Percentiles rank a stretch among this genome's conserved stretches.
These are phyloP conservation scores for Cremastinae sp. DNA, from an alignment of 2,888 invertebrate species.

Conservation along the genomic window DNA sequence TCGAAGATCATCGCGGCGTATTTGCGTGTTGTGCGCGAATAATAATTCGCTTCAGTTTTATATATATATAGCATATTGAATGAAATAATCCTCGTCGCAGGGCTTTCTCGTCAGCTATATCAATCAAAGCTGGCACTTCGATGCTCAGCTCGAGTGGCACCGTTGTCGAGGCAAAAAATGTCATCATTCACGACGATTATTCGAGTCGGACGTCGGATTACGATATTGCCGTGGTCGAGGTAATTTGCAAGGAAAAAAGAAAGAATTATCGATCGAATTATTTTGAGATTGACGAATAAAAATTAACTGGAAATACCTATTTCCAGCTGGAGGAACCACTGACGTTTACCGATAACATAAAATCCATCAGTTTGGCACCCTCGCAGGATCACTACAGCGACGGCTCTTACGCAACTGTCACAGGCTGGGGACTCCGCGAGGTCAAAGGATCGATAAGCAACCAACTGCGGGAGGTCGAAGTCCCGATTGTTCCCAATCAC, in stretches of 20 bases:
- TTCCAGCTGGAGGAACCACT: conserved; percentile 68
- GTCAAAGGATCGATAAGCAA: conserved; percentile 66
- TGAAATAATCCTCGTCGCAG: conserved; percentile 42
- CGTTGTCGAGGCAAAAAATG: conserved; percentile 61
- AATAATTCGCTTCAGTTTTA: not conserved
- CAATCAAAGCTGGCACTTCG: conserved; percentile 65
- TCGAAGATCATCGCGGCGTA: not conserved
- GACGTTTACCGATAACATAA: conserved; percentile 62
- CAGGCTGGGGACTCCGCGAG: conserved; percentile 74
- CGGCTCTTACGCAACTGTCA: conserved; percentile 71
- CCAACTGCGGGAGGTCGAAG: conserved; percentile 70
- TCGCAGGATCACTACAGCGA: conserved; percentile 65
- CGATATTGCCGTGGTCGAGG: conserved; percentile 74
- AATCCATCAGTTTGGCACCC: conserved; percentile 69
- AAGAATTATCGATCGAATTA: not conserved
- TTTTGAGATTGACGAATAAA: not conserved
- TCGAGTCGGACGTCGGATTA: conserved; percentile 67
- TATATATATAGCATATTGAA: not conserved
- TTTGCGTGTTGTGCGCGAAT: not conserved
- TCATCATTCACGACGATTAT: conserved; percentile 71
- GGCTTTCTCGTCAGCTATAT: conserved; percentile 49
- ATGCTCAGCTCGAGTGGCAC: conserved; percentile 63
- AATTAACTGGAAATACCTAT: not conserved
- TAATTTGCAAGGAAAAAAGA: conserved; percentile 17
- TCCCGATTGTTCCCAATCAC: conserved; percentile 70